phyloP scores from a whole-genome alignment of 2,113 vertebrate species.

The Porphyrio hochstetteri region DNA sequence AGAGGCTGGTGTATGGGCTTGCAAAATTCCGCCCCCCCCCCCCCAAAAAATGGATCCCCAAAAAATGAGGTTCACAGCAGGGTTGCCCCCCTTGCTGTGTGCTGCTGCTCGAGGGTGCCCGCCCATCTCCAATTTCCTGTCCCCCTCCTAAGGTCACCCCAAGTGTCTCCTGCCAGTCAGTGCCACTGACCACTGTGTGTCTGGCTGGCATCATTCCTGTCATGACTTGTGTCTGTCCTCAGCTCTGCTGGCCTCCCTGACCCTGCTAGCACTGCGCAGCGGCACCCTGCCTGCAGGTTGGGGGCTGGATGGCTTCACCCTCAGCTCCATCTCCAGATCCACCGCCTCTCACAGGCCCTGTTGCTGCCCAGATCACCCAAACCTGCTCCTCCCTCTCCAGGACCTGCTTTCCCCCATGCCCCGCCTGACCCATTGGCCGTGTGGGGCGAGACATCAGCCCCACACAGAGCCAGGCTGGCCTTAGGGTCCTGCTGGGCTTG shows the following conservation, averaged over 20 bases:
- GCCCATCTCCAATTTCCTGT: neutral
- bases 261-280: neutral
- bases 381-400: neutral
- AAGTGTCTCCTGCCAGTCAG: neutral
- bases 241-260: neutral
- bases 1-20: neutral
- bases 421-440: neutral
- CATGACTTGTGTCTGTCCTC: neutral
- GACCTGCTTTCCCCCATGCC: rapidly evolving
- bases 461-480: rapidly evolving
- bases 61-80: neutral
- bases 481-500: neutral
- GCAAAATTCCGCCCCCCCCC: neutral
- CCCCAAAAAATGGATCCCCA: rapidly evolving
- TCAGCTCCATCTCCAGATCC: neutral
- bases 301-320: neutral
- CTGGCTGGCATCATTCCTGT: neutral
- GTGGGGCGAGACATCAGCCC: neutral
- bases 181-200: neutral
- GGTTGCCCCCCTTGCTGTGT: rapidly evolving
- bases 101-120: neutral
- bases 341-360: neutral
- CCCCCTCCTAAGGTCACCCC: neutral
- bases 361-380: neutral
- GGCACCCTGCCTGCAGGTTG: neutral